Percentiles rank a stretch among this genome's conserved stretches.
These are phyloP conservation scores for Neogale vison DNA, from an alignment of 2,113 vertebrate species.

Conservation along the genomic window DNA sequence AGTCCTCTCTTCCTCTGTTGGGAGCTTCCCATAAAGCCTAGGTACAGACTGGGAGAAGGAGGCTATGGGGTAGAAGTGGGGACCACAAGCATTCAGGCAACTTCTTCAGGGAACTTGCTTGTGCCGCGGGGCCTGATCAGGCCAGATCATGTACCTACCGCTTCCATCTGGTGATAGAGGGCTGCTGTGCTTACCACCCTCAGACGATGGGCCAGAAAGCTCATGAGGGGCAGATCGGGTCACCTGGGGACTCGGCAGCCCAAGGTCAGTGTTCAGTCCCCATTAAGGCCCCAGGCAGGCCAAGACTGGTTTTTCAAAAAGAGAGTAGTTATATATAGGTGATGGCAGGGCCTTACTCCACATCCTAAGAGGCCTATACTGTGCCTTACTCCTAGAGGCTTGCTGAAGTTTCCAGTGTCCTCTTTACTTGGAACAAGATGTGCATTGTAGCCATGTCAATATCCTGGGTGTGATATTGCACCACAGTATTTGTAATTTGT, in stretches of 20 bases:
- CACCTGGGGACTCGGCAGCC: not conserved
- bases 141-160: not conserved
- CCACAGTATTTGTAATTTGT: not conserved
- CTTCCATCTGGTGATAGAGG: not conserved
- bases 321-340: not conserved
- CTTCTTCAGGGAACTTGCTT: not conserved
- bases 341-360: not conserved
- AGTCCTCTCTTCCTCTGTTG: not conserved
- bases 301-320: not conserved
- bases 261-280: not conserved
- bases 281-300: not conserved
- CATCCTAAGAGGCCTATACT: not conserved
- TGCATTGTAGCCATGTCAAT: not conserved
- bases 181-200: too few species aligned
- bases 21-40: not conserved
- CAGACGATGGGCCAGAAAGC: not conserved
- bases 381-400: not conserved
- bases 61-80: not conserved
- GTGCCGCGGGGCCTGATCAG: not conserved
- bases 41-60: not conserved
- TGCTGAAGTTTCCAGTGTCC: not conserved
- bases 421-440: not conserved
- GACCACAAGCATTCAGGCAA: not conserved
- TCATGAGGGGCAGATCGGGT: not conserved
- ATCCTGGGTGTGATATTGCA: not conserved